phyloP scores from a whole-genome alignment of 2,113 vertebrate genomes.

The Romanogobio albipinnatus region DNA sequence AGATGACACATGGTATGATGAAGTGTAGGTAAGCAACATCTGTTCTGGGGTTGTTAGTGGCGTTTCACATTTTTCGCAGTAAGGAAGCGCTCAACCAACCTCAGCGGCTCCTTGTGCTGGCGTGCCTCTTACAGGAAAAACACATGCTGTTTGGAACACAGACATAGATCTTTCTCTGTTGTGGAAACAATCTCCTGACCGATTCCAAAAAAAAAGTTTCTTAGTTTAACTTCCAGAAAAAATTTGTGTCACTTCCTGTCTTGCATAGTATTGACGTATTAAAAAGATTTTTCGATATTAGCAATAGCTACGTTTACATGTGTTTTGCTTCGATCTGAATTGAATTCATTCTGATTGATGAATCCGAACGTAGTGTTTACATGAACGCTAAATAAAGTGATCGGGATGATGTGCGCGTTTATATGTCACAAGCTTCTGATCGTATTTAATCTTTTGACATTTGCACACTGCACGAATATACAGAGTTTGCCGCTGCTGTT shows the following conservation, averaged over 20 bases:
- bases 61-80: neutral
- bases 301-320: neutral
- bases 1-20: conserved; percentile 8
- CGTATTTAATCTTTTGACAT: too few species aligned
- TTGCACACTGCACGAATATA: too few species aligned
- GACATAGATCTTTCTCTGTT: neutral
- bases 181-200: neutral
- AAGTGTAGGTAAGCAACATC: conserved; percentile 18
- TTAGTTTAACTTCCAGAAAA: neutral
- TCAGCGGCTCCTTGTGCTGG: neutral
- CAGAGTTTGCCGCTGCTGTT: too few species aligned
- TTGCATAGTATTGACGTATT: neutral
- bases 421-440: too few species aligned
- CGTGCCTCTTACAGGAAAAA: neutral
- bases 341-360: too few species aligned
- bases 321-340: too few species aligned
- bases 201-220: conserved; percentile 11
- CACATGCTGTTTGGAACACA: neutral
- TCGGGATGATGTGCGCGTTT: too few species aligned
- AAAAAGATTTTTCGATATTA: neutral
- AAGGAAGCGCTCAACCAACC: neutral
- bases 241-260: neutral
- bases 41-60: conserved; percentile 21
- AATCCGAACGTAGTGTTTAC: too few species aligned
- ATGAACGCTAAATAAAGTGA: too few species aligned